These are phyloP conservation scores for Chymomyza fuscimana DNA, from an alignment of 2,888 invertebrate species.

Conservation along the genomic window DNA sequence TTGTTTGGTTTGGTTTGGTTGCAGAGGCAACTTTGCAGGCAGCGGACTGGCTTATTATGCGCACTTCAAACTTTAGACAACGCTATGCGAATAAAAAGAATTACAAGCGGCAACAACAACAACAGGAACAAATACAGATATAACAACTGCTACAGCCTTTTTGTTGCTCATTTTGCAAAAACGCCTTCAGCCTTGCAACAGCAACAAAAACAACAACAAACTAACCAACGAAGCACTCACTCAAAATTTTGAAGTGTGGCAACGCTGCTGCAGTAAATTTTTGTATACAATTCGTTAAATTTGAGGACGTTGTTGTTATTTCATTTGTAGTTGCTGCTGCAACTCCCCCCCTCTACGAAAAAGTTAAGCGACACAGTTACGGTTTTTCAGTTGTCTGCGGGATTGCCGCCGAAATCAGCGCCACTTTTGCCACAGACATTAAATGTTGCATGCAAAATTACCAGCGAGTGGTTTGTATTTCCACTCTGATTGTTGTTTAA, in stretches of 20 bases:
- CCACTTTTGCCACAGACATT: conserved; percentile 72
- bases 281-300: conserved; percentile 72
- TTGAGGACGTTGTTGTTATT: conserved; percentile 39
- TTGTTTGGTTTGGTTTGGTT: conserved; percentile 23
- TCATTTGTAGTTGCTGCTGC: conserved; percentile 24
- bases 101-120: conserved; percentile 14
- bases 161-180: conserved; percentile 68
- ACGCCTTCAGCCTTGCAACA: conserved; percentile 38
- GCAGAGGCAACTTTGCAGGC: conserved; percentile 11
- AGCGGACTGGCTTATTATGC: conserved; percentile 62
- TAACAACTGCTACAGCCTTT: conserved; percentile 36
- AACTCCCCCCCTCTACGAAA: conserved; percentile 32
- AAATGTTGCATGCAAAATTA: conserved; percentile 77
- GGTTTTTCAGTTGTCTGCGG: conserved; percentile 34
- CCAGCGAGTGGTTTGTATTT: conserved; percentile 74
- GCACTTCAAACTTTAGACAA: conserved; percentile 74
- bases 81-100: conserved; percentile 21
- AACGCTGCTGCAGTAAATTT: conserved; percentile 64
- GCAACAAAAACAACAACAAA: not conserved
- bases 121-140: conserved; percentile 11
- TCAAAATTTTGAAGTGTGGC: conserved; percentile 45
- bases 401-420: conserved; percentile 60
- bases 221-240: conserved; percentile 13
- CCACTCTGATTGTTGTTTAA: conserved; percentile 75
- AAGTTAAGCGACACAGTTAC: conserved; percentile 68